These are phyloP conservation scores for Siderastrea siderea DNA, from an alignment of 92 coral and sea anemone genomes.

Conservation along the genomic window DNA sequence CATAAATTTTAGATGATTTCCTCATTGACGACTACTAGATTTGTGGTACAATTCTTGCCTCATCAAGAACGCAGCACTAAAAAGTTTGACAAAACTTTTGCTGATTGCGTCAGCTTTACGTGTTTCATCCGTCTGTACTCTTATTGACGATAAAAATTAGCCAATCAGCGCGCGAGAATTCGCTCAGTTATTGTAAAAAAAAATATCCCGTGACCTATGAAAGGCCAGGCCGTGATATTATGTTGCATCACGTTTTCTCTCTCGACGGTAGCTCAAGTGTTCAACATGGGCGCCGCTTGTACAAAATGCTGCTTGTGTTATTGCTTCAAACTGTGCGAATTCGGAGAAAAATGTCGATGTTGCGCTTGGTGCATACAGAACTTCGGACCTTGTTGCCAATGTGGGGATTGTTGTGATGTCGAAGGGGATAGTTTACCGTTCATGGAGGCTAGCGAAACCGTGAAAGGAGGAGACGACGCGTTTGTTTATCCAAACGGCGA, in stretches of 20 bases:
- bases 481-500: conserved; percentile 76
- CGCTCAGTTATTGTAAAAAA: too few relatives aligned
- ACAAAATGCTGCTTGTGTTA: conserved; percentile 71
- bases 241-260: conserved; percentile 19
- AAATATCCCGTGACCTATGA: conserved; percentile 8
- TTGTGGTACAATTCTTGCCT: too few relatives aligned
- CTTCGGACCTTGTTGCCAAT: conserved; percentile 79
- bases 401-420: conserved; percentile 86
- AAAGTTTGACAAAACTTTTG: too few relatives aligned
- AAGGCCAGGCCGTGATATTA: neutral
- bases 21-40: too few relatives aligned
- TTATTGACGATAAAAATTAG: too few relatives aligned
- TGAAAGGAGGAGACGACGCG: conserved; percentile 43
- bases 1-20: too few relatives aligned
- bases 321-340: conserved; percentile 64
- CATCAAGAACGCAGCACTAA: too few relatives aligned
- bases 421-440: conserved; percentile 72
- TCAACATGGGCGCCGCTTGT: conserved; percentile 65
- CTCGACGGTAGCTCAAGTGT: neutral
- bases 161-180: too few relatives aligned
- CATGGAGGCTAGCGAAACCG: conserved; percentile 38
- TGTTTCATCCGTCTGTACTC: too few relatives aligned
- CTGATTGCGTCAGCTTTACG: too few relatives aligned
- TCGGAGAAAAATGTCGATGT: conserved; percentile 67
- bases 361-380: conserved; percentile 21